A percentile compares a stretch with the other conserved stretches of the same genome.
phyloP scores from a whole-genome alignment of 2,888 invertebrate genomes.

The Stenodera caucasica region DNA sequence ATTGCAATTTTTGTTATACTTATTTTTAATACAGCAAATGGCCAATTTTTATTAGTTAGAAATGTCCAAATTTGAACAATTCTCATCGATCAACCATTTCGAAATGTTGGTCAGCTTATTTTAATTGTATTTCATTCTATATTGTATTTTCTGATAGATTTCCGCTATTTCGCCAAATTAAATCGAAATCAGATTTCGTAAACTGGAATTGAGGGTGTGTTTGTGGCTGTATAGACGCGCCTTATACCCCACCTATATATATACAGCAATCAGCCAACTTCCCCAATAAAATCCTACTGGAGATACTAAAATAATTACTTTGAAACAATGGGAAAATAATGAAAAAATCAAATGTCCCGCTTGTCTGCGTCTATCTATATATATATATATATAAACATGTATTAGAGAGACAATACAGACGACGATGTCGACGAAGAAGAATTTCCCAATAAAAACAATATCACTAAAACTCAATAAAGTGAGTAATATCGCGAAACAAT shows the following conservation, averaged over 20 bases:
- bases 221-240: not conserved
- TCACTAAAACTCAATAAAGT: constrained; percentile 52
- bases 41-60: constrained; percentile 40
- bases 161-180: too few relatives aligned
- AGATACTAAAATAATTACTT: constrained; percentile 44
- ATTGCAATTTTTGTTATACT: constrained; percentile 49
- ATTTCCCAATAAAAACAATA: constrained; percentile 49
- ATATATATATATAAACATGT: too few relatives aligned
- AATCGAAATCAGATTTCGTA: constrained; percentile 7
- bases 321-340: constrained; percentile 49
- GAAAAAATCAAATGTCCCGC: constrained; percentile 42
- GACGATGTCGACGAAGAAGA: constrained; percentile 29
- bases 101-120: not conserved
- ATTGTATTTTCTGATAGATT: too few relatives aligned
- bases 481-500: constrained; percentile 51
- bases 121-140: not conserved
- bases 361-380: too few relatives aligned
- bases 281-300: constrained; percentile 8
- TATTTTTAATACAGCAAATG: constrained; percentile 50
- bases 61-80: constrained; percentile 1
- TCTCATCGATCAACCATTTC: too few relatives aligned
- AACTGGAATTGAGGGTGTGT: not conserved
- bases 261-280: not conserved
- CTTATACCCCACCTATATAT: not conserved
- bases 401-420: not conserved